Base-by-base conservation (phyloP, 2,113 vertebrate species). In the Azemiops feae region DNA sequence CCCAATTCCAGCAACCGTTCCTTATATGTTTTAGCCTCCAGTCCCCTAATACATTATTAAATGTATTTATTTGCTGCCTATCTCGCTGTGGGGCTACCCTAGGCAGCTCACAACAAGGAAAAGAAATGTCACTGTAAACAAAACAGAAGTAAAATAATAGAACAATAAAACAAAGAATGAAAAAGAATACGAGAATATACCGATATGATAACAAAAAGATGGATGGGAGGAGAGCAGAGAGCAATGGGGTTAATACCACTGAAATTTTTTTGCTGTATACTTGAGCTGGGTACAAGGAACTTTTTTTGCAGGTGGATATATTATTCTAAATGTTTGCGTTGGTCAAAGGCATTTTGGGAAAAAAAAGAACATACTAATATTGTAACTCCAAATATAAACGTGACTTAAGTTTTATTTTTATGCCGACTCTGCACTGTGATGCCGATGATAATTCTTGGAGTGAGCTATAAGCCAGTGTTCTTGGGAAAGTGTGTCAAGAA, bases 341-440 rank as follows among this genome's bases (percentile, higher is more conserved):
- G 34, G 34, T 81, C 34, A 39, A 81, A 81, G 74, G 34, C 18
- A 81, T 22, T n/a, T n/a, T n/a, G n/a, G n/a, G n/a, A n/a, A 2
- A 12, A 64, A 74, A 34, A 6, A 8, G 7, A 81, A 81, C 74
- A 20, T 43, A 43, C 34, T 81, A 81, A 81, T 3, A 81, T 81
- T 39, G 18, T 43, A 43, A 81, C 34, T 81, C 18, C 16, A 81
- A 9, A 81, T 81, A 43, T 3, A 81, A 9, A 8, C 18, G 39
- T 81, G 74, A 14, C 11, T 69, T 69, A 30, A 81, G 74, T 81
- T 81, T 81, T 81, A 39, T 34, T 39, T 81, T 39, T 34, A 81
- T 81, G n/a, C 18, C 18, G 34, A 0, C 0, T 0, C 43, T 90
- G 45, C 20, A 34, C 58, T 52, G 1, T 22, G 7, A 27, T 18